A percentile compares a stretch with the other conserved stretches of the same genome.
Conservation (phyloP, 2,888 invertebrate species). For the Tenthredo livida region DNA sequence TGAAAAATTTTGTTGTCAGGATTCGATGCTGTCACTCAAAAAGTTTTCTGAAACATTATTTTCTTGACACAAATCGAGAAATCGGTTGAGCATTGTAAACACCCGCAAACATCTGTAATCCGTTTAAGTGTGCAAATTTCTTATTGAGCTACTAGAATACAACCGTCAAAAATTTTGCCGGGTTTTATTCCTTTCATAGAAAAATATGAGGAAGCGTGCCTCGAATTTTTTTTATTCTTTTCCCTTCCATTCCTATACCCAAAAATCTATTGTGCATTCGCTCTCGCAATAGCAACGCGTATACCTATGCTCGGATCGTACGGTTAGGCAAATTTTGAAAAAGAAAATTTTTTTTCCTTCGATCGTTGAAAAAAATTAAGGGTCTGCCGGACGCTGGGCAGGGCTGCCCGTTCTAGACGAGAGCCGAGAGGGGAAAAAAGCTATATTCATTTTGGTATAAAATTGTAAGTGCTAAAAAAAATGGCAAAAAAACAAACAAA, state of each 20-base stretch:
- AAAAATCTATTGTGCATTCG: conserved; percentile 39
- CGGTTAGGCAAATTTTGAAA: conserved; percentile 76
- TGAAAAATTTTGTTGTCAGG: conserved; percentile 1
- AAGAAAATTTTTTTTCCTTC: conserved; percentile 65
- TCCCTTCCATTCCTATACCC: conserved; percentile 54
- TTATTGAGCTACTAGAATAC: conserved; percentile 50
- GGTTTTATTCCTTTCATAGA: conserved; percentile 40
- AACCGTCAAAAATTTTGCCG: conserved; percentile 49
- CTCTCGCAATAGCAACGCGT: background rate
- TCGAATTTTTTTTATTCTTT: conserved; percentile 24
- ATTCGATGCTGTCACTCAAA: conserved; percentile 60
- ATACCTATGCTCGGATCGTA: conserved; percentile 59
- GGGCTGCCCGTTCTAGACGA: conserved; percentile 32
- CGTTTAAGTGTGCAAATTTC: conserved; percentile 78
- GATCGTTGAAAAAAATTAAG: conserved; percentile 43
- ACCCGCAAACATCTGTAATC: conserved; percentile 77
- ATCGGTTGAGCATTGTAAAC: conserved; percentile 63
- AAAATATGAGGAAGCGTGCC: conserved; percentile 60
- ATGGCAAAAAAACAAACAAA: conserved; percentile 52
- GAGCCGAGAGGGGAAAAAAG: background rate
- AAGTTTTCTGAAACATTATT: conserved; percentile 47
- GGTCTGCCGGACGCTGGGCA: conserved; percentile 50
- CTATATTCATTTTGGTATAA: conserved; percentile 44
- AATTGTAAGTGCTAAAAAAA: conserved; percentile 42
- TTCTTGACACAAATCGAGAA: conserved; percentile 57